Conservation (phyloP, 2,888 invertebrate species). For the Phlogophora meticulosa region DNA sequence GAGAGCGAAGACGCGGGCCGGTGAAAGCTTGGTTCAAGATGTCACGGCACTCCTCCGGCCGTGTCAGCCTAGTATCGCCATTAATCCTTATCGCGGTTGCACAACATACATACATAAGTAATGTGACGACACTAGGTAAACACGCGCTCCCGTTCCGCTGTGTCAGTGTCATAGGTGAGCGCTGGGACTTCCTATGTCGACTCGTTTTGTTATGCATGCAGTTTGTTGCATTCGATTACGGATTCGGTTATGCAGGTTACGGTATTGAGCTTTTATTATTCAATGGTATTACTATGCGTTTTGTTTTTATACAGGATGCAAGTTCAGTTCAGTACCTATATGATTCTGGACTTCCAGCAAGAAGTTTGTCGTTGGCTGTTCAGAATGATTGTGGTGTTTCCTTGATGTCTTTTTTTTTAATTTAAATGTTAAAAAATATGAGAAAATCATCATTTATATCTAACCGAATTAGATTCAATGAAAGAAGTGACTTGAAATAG, state of each 20-base stretch:
- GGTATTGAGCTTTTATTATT: neutral
- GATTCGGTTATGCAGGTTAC: constrained; percentile 1
- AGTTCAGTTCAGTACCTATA: too few species aligned
- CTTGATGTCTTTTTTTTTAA: too few species aligned
- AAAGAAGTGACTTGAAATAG: too few species aligned
- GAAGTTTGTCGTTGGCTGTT: too few species aligned
- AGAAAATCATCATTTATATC: too few species aligned
- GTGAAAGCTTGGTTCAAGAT: constrained; percentile 89
- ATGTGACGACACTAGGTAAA: constrained; percentile 53
- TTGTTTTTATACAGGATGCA: neutral
- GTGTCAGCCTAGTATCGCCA: constrained; percentile 69
- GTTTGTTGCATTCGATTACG: constrained; percentile 13
- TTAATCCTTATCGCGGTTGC: constrained; percentile 78
- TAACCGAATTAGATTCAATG: too few species aligned
- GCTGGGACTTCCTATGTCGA: constrained; percentile 44
- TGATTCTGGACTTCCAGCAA: too few species aligned
- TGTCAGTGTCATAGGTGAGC: constrained; percentile 66
- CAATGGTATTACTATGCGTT: neutral
- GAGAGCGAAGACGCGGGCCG: constrained; percentile 70
- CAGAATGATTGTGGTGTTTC: too few species aligned
- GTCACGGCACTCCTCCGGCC: constrained; percentile 75
- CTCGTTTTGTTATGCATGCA: constrained; percentile 43
- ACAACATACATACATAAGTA: constrained; percentile 66
- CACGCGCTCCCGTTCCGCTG: constrained; percentile 54
- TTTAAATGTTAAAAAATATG: too few species aligned